Conservation (phyloP, 1,140 invertebrate genomes). For the Asobara japonica region DNA sequence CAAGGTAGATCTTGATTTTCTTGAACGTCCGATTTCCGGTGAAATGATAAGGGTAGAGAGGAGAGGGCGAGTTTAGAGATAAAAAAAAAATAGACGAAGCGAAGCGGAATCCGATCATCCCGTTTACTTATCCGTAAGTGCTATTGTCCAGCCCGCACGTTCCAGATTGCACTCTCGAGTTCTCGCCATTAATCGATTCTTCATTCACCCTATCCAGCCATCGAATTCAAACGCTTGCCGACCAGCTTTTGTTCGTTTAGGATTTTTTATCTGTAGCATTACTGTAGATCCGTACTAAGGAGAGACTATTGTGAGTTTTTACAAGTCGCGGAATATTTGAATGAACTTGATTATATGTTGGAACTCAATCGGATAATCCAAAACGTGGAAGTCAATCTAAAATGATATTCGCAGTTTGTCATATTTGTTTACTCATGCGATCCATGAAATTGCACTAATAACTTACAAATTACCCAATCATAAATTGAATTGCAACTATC, state of each 20-base stretch:
- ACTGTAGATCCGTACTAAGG: background rate
- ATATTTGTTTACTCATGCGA: too few relatives aligned
- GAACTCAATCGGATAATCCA: too few relatives aligned
- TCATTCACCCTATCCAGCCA: background rate
- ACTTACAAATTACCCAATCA: too few relatives aligned
- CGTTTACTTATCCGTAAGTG: conserved; percentile 32
- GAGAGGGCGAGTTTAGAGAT: background rate
- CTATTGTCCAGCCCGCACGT: conserved; percentile 18
- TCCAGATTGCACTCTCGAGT: conserved; percentile 17
- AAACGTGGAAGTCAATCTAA: too few relatives aligned
- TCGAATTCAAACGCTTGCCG: background rate
- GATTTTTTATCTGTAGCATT: background rate
- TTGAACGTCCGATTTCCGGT: background rate
- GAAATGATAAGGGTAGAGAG: conserved; percentile 11
- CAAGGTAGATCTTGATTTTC: conserved; percentile 17
- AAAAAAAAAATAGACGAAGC: conserved; percentile 2
- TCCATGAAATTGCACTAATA: too few relatives aligned
- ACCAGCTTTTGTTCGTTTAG: background rate
- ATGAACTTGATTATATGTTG: too few relatives aligned
- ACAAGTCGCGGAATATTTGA: background rate
- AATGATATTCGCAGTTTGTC: too few relatives aligned
- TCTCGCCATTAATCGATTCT: conserved; percentile 27
- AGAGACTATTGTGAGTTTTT: too few relatives aligned
- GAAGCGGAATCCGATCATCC: conserved; percentile 25
- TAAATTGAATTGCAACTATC: too few relatives aligned